Evolutionary conservation across 2,888 invertebrate genomes (phyloP), one percentile per base, ranked within the genome.

Genomic region (Choreutis nemorana): DNA sequence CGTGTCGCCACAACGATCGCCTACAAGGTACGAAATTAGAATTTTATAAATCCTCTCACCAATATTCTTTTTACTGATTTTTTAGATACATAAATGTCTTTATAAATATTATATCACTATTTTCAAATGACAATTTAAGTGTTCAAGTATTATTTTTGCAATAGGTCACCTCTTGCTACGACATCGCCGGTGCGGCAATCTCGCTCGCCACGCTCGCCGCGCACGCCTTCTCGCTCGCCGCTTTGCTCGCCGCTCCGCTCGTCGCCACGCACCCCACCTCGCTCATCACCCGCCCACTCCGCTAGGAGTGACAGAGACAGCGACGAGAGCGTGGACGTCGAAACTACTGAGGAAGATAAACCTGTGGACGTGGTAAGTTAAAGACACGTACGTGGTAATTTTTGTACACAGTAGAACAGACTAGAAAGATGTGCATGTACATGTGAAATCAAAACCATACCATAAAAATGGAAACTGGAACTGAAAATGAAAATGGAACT

Each of bases 291-390:
- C 22, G 60, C 44, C 26, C 66, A 48, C 37, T 78, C 63, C 40
- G 45, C 58, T 2, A 71, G 60, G 39, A 83, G 82, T 35, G 84
- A 86, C 31, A 80, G 86, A 7, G 89, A 88, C 45, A 89, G 90
- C 35, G 90, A 92, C 46, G 91, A 90, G 56, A 85, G 87, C 41
- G 91, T 93, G 7, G 93, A 93, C 51, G 91, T 93, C 40, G 93
- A 93, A 58, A 91, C 91, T 6, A 91, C 91, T 1, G 91, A 90
- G 48, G 91, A 91, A 41, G 89, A 89, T 35, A 68, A 61, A 23
- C 55, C 53, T 0, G 58, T 62, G 33, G 61, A 73, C 33, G 45
- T 64, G 57, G 75, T 75, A 36, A 68, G 73, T n/a, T n/a, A n/a
- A n/a, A n/a, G n/a, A n/a, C n/a, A n/a, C n/a, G n/a, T n/a, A n/a